Evolutionary conservation across 2,113 vertebrate species (phyloP), one percentile per base, ranked within the genome.

Genomic region (Gasterosteus nipponicus): DNA sequence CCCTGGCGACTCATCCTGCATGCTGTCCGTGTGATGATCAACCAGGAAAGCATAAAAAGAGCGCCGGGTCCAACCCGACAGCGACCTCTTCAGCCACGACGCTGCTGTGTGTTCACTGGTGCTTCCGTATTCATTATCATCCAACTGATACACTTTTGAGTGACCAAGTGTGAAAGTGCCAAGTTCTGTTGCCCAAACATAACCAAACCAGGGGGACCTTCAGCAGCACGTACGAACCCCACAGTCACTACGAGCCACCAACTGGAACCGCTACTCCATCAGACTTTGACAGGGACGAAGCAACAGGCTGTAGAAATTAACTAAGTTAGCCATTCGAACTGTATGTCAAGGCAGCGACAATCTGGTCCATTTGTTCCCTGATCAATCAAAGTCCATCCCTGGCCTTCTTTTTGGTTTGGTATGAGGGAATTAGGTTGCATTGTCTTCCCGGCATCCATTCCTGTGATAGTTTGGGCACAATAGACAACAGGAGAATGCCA

Each of bases 361-460:
- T 75, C 76, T 80, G 83, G 22, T 69, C 57, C 78, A 86, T 74
- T 90, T 86, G 83, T 87, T 86, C 64, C 59, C 83, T 22, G 78
- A 92, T 92, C 92, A 91, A 91, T 93, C 91, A 92, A 77, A 88
- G 85, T n/a, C 81, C 41, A 58, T 83, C 77, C 82, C 70, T 71
- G 70, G 49, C 61, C 26, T 47, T 33, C 54, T 74, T 85, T 87
- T 78, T 73, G 60, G 76, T 82, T 82, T 82, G 84, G 74, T 75
- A 84, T 87, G 63, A 79, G 69, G 82, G 76, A 89, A 89, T 85
- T 84, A 81, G 81, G 59, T 74, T 71, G 75, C 78, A 81, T 89
- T 90, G 85, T 89, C 73, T 77, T 79, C 73, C 59, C 39, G 78
- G 82, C 87, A 91, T 87, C 79, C 64, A 79, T 87, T 88, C 87